Evolutionary conservation across 2,888 invertebrate species (phyloP), one percentile per base, ranked within the genome.

Genomic region (Allacma fusca): DNA sequence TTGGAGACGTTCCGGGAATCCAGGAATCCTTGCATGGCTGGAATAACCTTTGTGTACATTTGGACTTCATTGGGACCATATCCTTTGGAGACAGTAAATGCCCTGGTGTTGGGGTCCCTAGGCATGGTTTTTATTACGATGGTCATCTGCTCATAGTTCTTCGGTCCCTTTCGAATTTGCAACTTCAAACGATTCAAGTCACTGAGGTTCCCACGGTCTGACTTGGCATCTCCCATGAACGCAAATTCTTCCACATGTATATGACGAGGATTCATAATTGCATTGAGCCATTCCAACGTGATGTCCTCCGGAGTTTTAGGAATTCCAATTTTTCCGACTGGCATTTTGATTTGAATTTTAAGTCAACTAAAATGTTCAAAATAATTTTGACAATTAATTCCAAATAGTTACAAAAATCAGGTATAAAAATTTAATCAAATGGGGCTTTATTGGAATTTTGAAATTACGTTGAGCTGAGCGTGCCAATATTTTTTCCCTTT

Each of bases 31-130:
- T 43, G 7, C 7, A 69, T 2, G 23, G 26, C 2, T 5, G 69
- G 69, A 69, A 69, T 19, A 5, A 69, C 69, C 13, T 69, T 43
- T 9, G 24, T 43, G 44, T 69, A 69, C 43, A 69, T 43, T 21
- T 43, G 40, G 2, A 69, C 23, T 43, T 69, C 69, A 23, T 43
- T 43, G 5, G 26, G 44, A 13, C 23, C 13, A 23, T 69, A 69
- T 7, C 69, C 44, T 19, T 13, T 62, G 62, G 24, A 23, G 2
- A 9, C 9, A 16, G 62, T 24, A n/a, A 24, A 62, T 2, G 62
- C 62, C 23, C 24, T 2, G 21, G 23, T 62, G 16, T 62, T 62
- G 1, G 43, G 43, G 13, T 69, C 69, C 5, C 29, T 23, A 4
- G 69, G 44, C 26, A 69, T 21, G 5, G 43, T 12, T 23, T 69